Evolutionary conservation across 2,113 vertebrate species (phyloP).

Genomic region (Xyliphius kryptos): DNA sequence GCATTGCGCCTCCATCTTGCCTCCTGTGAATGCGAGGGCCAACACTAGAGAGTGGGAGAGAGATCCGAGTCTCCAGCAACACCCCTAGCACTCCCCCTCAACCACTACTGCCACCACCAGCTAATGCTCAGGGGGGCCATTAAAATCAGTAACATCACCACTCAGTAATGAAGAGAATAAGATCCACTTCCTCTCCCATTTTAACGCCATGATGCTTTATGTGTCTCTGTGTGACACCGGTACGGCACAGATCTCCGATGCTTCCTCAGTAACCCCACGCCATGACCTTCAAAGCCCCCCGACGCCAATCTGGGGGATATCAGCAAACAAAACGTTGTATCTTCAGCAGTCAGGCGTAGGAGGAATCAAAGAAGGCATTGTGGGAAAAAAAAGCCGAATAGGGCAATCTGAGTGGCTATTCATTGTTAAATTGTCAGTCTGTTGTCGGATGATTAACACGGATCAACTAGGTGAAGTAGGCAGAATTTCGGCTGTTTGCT

Average conservation of each 20-base stretch:
- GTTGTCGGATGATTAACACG: no score
- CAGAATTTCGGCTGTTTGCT: no score
- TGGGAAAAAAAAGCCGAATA: conserved; percentile 6
- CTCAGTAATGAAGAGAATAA: conserved; percentile 77
- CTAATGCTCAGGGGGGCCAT: conserved; percentile 72
- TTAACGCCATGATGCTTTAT: conserved; percentile 11
- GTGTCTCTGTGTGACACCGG: conserved; percentile 16
- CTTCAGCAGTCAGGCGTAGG: conserved; percentile 14
- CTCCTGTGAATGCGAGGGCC: no score
- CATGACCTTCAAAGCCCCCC: conserved; percentile 22
- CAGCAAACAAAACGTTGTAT: conserved; percentile 26
- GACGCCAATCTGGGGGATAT: conserved; percentile 19
- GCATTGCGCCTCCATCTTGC: conserved; percentile 55
- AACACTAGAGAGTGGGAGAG: conserved; percentile 48
- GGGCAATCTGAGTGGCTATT: no score
- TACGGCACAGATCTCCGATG: background rate
- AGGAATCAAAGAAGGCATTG: conserved; percentile 20
- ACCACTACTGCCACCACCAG: conserved; percentile 44
- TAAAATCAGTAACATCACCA: conserved; percentile 72
- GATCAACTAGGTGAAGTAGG: no score
- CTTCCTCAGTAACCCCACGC: conserved; percentile 19
- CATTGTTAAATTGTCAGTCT: conserved; percentile 14
- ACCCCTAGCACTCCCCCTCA: conserved; percentile 25
- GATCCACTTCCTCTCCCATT: conserved; percentile 65
- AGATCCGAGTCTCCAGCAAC: conserved; percentile 52